A percentile compares a stretch with the other conserved stretches of the same genome.
These are phyloP conservation scores for Ypsolopha sequella DNA, from an alignment of 2,888 invertebrate species.

Conservation along the genomic window DNA sequence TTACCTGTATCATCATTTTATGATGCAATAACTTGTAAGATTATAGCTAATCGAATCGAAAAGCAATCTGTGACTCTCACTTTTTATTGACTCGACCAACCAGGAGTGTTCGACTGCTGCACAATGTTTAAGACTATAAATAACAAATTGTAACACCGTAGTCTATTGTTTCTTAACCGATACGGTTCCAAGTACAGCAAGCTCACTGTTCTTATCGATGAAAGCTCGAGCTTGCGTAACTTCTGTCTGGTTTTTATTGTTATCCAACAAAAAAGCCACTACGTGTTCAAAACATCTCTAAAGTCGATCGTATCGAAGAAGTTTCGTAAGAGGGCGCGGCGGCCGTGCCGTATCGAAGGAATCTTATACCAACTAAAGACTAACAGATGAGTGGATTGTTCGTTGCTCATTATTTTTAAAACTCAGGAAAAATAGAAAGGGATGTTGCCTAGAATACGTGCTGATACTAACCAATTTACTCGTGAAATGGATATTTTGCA, in stretches of 20 bases:
- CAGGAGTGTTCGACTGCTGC: not conserved
- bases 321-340: slow-evolving; percentile 38
- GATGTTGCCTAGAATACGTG: too few species aligned
- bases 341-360: slow-evolving; percentile 26
- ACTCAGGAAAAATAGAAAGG: too few species aligned
- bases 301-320: slow-evolving; percentile 44
- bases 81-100: not conserved
- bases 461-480: too few species aligned
- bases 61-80: slow-evolving; percentile 2
- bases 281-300: slow-evolving; percentile 48
- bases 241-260: slow-evolving; percentile 31
- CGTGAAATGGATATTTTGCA: too few species aligned
- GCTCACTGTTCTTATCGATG: slow-evolving; percentile 16
- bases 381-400: not conserved
- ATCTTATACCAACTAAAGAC: not conserved
- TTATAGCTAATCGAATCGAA: not conserved
- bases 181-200: not conserved
- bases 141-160: not conserved
- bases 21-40: slow-evolving; percentile 2
- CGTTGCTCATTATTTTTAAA: too few species aligned
- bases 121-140: not conserved
- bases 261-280: slow-evolving; percentile 24
- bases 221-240: slow-evolving; percentile 52
- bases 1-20: slow-evolving; percentile 2
- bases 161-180: not conserved